Base-by-base conservation (phyloP, 2,113 vertebrate genomes). In the Sinosuthora webbiana region DNA sequence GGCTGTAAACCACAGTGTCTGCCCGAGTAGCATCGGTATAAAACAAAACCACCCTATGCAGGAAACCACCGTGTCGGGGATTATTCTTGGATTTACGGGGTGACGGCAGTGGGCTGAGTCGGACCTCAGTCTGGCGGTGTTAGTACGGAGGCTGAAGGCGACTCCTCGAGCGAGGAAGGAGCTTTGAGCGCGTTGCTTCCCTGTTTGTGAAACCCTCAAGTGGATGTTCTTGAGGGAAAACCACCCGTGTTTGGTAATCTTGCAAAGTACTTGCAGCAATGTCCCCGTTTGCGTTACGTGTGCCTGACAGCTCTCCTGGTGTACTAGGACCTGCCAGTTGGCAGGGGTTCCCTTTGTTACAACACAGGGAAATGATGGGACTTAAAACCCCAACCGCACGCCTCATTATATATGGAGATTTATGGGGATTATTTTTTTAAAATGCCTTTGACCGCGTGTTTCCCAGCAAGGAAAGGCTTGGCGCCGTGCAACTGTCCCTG, bases 41-140 rank as follows among this genome's bases (percentile, higher is more conserved):
- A 85, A 77, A 96, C 62, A 62, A 95, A 96, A 93, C 45, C 88
- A 94, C 64, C 67, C 90, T 73, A 91, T 95, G 96, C 96, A 91
- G 96, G 89, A 87, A 45, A 67, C 27, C 37, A 42, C 59, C 49
- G 56, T 62, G 69, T 93, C 20, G 90, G 92, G 69, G 42, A 16
- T 77, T 70, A 93, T 92, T 90, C 65, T 90, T 50, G 83, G 80
- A 81, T 75, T 78, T 69, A 52, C 39, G 49, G 71, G 64, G 60
- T 76, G 68, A 33, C 63, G 30, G 75, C 60, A 45, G 33, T 35
- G 62, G 20, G 27, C 37, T 86, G 45, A 62, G 74, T 59, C 77
- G 56, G 30, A 82, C 41, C 64, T 90, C 49, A 37, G 75, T 45
- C 23, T 53, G 53, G 21, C 53, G 39, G 30, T 60, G 53, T 62